phyloP scores from a whole-genome alignment of 2,888 invertebrate species.

The Andrena marginata region DNA sequence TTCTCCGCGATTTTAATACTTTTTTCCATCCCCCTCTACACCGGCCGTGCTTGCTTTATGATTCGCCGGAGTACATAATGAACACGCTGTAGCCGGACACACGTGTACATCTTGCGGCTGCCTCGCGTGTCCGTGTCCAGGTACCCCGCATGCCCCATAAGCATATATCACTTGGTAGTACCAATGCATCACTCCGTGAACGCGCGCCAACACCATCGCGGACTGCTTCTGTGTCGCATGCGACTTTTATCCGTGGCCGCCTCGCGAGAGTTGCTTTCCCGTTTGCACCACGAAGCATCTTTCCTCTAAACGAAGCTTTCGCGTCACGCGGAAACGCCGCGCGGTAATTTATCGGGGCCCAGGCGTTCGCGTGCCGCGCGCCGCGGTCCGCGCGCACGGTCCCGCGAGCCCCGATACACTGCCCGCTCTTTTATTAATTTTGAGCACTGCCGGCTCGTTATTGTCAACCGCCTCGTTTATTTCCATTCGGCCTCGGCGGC shows the following conservation, averaged over 20 bases:
- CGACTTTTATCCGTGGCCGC: conserved; percentile 54
- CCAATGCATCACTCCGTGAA: conserved; percentile 69
- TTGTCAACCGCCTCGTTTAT: conserved; percentile 11
- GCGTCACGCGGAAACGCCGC: conserved; percentile 66
- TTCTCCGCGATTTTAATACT: conserved; percentile 36
- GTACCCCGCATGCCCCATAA: conserved; percentile 62
- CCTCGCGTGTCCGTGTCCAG: conserved; percentile 48
- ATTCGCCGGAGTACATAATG: conserved; percentile 60
- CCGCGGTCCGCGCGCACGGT: neutral
- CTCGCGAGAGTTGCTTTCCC: conserved; percentile 17
- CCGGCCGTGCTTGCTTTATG: conserved; percentile 39
- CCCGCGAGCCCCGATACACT: neutral
- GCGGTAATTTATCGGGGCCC: conserved; percentile 58
- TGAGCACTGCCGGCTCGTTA: conserved; percentile 22
- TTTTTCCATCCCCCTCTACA: neutral
- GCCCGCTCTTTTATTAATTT: conserved; percentile 27
- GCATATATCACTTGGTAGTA: conserved; percentile 71
- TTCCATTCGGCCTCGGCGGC: neutral
- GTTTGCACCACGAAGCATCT: conserved; percentile 40
- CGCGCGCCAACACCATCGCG: conserved; percentile 61
- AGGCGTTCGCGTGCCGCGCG: conserved; percentile 42
- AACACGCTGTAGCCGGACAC: conserved; percentile 47
- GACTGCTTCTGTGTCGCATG: conserved; percentile 63
- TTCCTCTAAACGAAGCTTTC: conserved; percentile 46
- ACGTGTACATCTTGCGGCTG: conserved; percentile 47